Conservation (phyloP, 1,140 invertebrate species). For the Paraescarpia echinospica region DNA sequence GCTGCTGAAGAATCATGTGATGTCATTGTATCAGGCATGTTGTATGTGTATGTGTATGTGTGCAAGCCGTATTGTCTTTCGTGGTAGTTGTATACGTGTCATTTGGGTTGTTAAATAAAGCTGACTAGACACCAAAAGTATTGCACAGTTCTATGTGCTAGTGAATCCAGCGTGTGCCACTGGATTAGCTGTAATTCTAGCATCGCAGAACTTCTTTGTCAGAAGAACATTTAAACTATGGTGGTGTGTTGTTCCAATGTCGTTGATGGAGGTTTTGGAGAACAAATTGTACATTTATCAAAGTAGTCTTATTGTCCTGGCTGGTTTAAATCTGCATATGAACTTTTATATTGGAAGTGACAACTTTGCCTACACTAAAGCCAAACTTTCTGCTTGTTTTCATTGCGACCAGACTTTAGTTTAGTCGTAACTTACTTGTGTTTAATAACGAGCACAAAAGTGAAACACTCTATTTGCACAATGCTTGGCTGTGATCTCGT, state of each 20-base stretch:
- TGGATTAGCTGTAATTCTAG: background rate
- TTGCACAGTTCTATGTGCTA: background rate
- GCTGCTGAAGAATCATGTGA: background rate
- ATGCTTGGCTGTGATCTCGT: background rate
- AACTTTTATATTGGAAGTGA: background rate
- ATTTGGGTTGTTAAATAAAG: background rate
- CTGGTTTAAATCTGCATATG: too few relatives aligned
- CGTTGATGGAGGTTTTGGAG: too few relatives aligned
- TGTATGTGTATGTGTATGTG: background rate
- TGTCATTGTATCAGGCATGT: background rate
- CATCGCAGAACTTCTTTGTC: background rate
- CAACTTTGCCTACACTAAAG: background rate
- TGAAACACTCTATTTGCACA: background rate
- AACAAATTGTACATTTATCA: too few relatives aligned
- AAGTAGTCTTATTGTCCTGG: too few relatives aligned
- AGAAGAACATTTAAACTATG: too few relatives aligned
- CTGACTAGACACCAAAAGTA: background rate
- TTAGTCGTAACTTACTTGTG: background rate
- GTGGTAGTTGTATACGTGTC: background rate
- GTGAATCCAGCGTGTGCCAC: background rate
- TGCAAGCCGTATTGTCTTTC: background rate
- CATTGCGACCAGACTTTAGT: background rate
- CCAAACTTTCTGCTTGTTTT: background rate
- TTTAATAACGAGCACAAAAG: background rate
- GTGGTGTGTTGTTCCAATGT: too few relatives aligned